phyloP scores from a whole-genome alignment of 64 coral and sea anemone genomes.

The Astreopora myriophthalma region DNA sequence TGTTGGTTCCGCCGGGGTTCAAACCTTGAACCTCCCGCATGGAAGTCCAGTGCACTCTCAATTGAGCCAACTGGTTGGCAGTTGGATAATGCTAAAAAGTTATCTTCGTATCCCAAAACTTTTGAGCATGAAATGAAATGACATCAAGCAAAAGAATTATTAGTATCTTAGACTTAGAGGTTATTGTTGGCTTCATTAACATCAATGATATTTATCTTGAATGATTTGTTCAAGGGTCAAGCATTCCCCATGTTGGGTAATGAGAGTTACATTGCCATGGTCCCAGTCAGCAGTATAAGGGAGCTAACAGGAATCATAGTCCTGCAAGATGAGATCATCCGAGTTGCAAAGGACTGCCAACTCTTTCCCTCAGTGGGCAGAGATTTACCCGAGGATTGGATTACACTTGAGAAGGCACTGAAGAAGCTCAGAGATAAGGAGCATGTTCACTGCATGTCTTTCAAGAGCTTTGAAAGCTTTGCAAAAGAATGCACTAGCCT shows the following conservation, averaged over 20 bases:
- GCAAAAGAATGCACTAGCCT: conserved; percentile 24
- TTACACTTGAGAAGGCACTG: conserved; percentile 65
- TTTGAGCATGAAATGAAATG: too few species aligned
- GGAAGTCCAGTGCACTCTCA: too few species aligned
- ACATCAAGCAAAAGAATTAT: too few species aligned
- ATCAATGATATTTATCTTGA: too few species aligned
- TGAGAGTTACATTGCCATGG: conserved; percentile 43
- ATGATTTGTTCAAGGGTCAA: too few species aligned
- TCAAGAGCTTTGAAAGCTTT: conserved; percentile 67
- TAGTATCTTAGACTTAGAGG: too few species aligned
- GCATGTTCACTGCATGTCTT: conserved; percentile 74
- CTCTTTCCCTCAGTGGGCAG: conserved; percentile 77
- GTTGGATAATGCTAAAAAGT: too few species aligned
- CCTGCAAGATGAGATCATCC: conserved; percentile 70
- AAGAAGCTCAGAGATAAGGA: conserved; percentile 5
- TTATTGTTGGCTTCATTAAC: too few species aligned
- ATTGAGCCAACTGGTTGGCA: too few species aligned
- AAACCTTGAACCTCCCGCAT: too few species aligned
- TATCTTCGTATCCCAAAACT: too few species aligned
- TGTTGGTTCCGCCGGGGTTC: too few species aligned
- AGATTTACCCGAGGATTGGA: conserved; percentile 79
- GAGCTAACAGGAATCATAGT: conserved; percentile 64
- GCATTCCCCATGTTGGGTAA: not conserved
- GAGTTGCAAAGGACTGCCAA: conserved; percentile 48
- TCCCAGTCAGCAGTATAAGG: conserved; percentile 70